Base-by-base conservation (phyloP, 2,113 vertebrate species). In the Sebastes fasciatus region DNA sequence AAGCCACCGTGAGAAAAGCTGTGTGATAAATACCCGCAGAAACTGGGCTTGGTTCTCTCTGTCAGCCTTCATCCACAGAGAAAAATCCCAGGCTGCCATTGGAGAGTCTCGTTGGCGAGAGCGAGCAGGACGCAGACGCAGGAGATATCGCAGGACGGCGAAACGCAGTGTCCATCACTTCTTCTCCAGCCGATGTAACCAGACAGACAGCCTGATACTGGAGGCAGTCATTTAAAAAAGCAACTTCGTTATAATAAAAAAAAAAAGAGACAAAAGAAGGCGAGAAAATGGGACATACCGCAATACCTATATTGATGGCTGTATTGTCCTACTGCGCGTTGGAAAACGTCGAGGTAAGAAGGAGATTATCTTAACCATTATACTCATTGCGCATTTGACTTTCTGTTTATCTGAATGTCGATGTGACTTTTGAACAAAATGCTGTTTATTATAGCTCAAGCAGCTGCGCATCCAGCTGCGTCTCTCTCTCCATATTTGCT, bases 21-120 rank as follows among this genome's bases (percentile, higher is more conserved):
- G 70, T 60, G 75, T 79, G 81, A 85, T 84, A 84, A 90, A 93
- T 82, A 88, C 79, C 92, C 90, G 92, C 91, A 94, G 93, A 91
- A 94, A 94, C 89, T 90, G 91, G 94, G 94, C 93, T 95, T 93
- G 94, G 94, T 94, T 93, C 34, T 34, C 34, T 34, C 88, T 91
- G 86, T 82, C 88, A 89, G 84, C 57, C 84, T 74, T 78, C 87
- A 89, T 90, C 88, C 91, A 81, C 77, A 85, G 51, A 34, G 3
- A 34, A 87, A 82, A 70, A 92, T 88, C 89, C 67, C 63, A 45
- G 72, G 74, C 91, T 89, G 88, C 86, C 85, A 94, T 89, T 89
- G 93, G 93, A 92, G 91, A 89, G 68, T 34, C 79, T 75, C 84
- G 82, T 51, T 45, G 89, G 88, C 79, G 34, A 61, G 87, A 85